A percentile compares a stretch with the other conserved stretches of the same genome.
Evolutionary conservation across 2,113 vertebrate species (phyloP).

Genomic region (Chlorodrepanis virens): DNA sequence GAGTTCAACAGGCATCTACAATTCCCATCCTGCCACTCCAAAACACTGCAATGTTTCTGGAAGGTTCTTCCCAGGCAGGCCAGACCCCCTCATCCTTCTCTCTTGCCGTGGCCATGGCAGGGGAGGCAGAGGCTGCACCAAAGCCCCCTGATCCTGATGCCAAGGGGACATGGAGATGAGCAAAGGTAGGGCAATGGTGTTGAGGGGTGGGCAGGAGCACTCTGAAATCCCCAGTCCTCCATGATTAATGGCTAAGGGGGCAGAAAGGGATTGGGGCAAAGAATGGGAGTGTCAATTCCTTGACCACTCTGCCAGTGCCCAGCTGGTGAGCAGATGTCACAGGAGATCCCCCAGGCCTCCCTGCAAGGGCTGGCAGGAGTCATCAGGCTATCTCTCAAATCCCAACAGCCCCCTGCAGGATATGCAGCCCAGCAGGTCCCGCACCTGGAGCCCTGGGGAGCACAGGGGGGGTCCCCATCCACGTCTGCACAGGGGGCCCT

Average conservation of each 20-base stretch:
- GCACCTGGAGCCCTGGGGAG: neutral
- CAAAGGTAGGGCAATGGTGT: accelerated
- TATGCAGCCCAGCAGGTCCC: neutral
- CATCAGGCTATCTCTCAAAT: neutral
- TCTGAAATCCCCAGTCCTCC: neutral
- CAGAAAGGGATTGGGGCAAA: neutral
- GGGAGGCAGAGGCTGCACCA: accelerated
- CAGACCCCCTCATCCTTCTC: neutral
- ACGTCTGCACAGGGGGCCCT: neutral
- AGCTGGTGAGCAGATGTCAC: accelerated
- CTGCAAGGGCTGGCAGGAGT: neutral
- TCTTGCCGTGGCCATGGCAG: accelerated
- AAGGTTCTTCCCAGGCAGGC: neutral
- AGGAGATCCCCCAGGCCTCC: neutral
- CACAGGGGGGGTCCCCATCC: too few relatives aligned
- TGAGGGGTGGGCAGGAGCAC: neutral
- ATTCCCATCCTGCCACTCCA: neutral
- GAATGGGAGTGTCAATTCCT: neutral
- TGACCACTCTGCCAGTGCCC: neutral
- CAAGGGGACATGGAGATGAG: neutral
- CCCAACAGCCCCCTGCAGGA: too few relatives aligned
- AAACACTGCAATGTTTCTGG: neutral
- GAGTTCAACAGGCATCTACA: neutral
- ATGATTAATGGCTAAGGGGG: neutral
- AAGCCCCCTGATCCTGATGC: neutral